Percentiles rank a stretch among this genome's conserved stretches.
Conservation (phyloP, 64 coral and sea anemone species). For the Porites australiensis region DNA sequence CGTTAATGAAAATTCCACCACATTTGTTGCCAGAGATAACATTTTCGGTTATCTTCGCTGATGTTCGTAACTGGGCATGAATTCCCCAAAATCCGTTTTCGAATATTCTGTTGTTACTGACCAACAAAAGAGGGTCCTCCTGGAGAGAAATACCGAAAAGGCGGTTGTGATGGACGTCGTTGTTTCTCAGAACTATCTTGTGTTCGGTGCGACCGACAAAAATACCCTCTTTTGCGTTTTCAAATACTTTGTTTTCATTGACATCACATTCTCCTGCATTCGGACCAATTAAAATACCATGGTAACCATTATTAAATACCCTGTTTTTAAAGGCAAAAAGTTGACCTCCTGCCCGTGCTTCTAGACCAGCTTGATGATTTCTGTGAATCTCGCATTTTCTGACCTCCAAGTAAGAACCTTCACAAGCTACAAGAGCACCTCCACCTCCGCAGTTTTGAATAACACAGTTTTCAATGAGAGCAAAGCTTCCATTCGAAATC, state of each 20-base stretch:
- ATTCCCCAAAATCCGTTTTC: constrained; percentile 65
- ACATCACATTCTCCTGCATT: constrained; percentile 51
- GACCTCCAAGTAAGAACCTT: constrained; percentile 49
- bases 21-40: constrained; percentile 19
- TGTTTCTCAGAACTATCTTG: not conserved
- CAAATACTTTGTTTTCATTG: constrained; percentile 58
- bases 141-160: not conserved
- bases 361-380: constrained; percentile 35
- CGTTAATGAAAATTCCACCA: not conserved
- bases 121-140: not conserved
- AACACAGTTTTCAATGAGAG: constrained; percentile 67
- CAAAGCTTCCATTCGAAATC: not conserved
- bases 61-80: constrained; percentile 17
- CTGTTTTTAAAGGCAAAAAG: constrained; percentile 22
- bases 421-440: not conserved
- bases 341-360: constrained; percentile 60
- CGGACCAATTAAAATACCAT: constrained; percentile 72
- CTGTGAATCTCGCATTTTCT: constrained; percentile 43
- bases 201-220: not conserved
- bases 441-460: constrained; percentile 66
- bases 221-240: constrained; percentile 70
- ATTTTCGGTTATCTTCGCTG: constrained; percentile 47
- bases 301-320: constrained; percentile 47
- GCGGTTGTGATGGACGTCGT: constrained; percentile 63
- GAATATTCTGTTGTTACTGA: constrained; percentile 29